Evolutionary conservation across 2,113 vertebrate genomes (phyloP).

Genomic region (Cyrtonyx montezumae): DNA sequence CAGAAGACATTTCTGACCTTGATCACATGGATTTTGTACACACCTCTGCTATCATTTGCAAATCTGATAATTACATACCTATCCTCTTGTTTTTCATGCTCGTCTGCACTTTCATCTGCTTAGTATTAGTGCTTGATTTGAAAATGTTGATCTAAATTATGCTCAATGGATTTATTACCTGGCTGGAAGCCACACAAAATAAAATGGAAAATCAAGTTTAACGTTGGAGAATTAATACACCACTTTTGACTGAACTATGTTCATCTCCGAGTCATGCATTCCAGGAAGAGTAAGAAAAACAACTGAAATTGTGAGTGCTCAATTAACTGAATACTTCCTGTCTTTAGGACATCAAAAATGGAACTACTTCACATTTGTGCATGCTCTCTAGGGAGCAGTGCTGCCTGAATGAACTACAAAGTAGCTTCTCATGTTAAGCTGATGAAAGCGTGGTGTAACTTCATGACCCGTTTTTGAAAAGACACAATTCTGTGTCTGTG

Average conservation of each 20-base stretch:
- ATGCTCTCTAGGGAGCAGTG: background rate
- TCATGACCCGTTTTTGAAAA: background rate
- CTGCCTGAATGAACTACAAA: background rate
- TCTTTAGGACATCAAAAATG: background rate
- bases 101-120: background rate
- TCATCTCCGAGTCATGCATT: slow-evolving; percentile 31
- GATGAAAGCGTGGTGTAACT: background rate
- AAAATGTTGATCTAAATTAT: background rate
- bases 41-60: background rate
- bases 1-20: background rate
- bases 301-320: background rate
- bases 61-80: background rate
- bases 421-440: background rate
- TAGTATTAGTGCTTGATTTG: background rate
- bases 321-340: background rate
- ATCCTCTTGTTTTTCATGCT: background rate
- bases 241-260: background rate
- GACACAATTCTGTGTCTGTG: background rate
- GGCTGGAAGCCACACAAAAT: background rate
- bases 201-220: background rate
- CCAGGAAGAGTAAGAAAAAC: slow-evolving; percentile 8
- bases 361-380: background rate
- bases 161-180: background rate
- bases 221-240: background rate
- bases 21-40: background rate